Base-by-base conservation (phyloP, 1,140 invertebrate genomes). In the Aphelenchoides fujianensis region DNA sequence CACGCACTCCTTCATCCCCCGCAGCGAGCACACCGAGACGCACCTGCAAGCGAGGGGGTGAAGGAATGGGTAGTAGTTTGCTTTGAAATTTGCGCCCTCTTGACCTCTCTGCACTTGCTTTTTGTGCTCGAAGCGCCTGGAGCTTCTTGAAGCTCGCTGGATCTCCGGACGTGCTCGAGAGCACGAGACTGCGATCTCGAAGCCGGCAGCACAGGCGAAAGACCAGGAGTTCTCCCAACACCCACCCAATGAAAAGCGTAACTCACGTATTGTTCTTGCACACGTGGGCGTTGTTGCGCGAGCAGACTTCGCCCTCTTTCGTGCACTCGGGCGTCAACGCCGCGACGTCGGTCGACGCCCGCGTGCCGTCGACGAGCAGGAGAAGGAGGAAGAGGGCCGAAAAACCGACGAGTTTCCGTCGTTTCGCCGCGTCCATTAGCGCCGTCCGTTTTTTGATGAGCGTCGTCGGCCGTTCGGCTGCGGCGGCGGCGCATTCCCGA, bases 191-290 rank as follows among this genome's bases (percentile, higher is more conserved):
- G n/a, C n/a, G n/a, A n/a, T n/a, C n/a, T n/a, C n/a, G n/a, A n/a
- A n/a, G n/a, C n/a, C n/a, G n/a, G n/a, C n/a, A n/a, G n/a, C n/a
- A n/a, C n/a, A n/a, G n/a, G n/a, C n/a, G n/a, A n/a, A n/a, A n/a
- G n/a, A n/a, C n/a, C n/a, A n/a, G 23, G 23, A 12, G 41, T 48
- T 48, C 41, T 48, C 41, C 23, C 41, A 23, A 48, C 23, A 48
- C 12, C 23, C 41, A 48, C 23, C 41, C 23, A 16, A 16, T 23
- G 12, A 23, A 23, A 48, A 48, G 23, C 41, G 41, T 5, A 54
- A 79, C 76, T 75, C 70, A 78, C 82, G 82, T 83, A 35, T 73
- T 74, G 66, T 83, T 83, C n/a, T 75, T 61, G 68, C 82, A 83
- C 59, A 83, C 71, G 35, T 77, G 72, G 36, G 82, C 82, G 30